These are phyloP conservation scores for Himantopus leucocephalus DNA, from an alignment of 2,113 vertebrate genomes.

Conservation along the genomic window DNA sequence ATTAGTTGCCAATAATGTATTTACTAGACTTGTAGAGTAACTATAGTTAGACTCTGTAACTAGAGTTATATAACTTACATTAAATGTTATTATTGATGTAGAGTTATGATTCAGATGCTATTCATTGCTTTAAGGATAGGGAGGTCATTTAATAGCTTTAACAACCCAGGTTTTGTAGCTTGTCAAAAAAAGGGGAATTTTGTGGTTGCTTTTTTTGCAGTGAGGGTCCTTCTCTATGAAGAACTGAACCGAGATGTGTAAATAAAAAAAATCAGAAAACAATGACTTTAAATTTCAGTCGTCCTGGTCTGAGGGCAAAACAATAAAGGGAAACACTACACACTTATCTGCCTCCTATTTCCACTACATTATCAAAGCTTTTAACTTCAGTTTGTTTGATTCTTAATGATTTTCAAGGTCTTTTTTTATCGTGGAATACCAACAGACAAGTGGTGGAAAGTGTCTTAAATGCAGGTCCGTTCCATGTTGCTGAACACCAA, in stretches of 20 bases:
- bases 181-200: not conserved
- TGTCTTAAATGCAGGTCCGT: not conserved
- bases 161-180: not conserved
- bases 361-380: not conserved
- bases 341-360: not conserved
- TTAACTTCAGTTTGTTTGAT: not conserved
- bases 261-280: not conserved
- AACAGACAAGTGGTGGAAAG: not conserved
- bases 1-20: not conserved
- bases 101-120: not conserved
- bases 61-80: not conserved
- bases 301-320: not conserved
- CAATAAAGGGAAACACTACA: not conserved
- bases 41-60: not conserved
- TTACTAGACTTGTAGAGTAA: not conserved
- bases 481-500: not conserved
- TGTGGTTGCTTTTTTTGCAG: not conserved
- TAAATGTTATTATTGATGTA: not conserved
- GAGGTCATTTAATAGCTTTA: not conserved
- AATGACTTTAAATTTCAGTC: not conserved
- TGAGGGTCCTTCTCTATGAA: not conserved
- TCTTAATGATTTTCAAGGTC: not conserved
- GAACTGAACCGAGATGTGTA: not conserved
- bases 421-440: not conserved
- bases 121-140: not conserved